Percentiles rank a stretch among this genome's conserved stretches.
Evolutionary conservation across 2,888 invertebrate genomes (phyloP).

Genomic region (Fabriciana adippe): DNA sequence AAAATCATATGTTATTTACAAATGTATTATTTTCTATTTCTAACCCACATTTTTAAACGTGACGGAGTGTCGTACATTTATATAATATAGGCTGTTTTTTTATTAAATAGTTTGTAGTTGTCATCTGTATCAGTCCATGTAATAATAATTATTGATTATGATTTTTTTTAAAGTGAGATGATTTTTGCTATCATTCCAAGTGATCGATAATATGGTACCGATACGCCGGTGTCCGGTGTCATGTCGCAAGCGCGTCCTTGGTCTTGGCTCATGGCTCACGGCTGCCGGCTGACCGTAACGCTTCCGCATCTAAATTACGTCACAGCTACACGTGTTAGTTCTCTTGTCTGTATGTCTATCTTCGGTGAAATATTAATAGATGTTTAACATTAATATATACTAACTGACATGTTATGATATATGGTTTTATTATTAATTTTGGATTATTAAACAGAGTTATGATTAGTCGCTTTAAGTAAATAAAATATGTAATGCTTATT

Average conservation of each 20-base stretch:
- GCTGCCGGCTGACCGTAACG: slow-evolving; percentile 61
- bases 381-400: too few species aligned
- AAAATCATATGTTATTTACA: too few species aligned
- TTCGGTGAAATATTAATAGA: not conserved
- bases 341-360: slow-evolving; percentile 28
- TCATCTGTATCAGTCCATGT: not conserved
- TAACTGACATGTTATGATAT: too few species aligned
- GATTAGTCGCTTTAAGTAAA: too few species aligned
- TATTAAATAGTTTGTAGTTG: too few species aligned
- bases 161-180: not conserved
- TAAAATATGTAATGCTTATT: too few species aligned
- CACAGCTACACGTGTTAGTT: slow-evolving; percentile 43
- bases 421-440: too few species aligned
- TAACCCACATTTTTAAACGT: too few species aligned
- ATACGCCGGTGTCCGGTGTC: slow-evolving; percentile 57
- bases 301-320: slow-evolving; percentile 68
- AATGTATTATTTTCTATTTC: too few species aligned
- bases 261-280: slow-evolving; percentile 52
- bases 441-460: too few species aligned
- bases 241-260: slow-evolving; percentile 66
- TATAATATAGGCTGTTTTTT: not conserved
- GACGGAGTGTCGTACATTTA: too few species aligned
- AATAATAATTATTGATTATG: not conserved
- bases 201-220: slow-evolving; percentile 38
- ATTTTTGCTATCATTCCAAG: slow-evolving; percentile 19